Base-by-base conservation (phyloP, 2,113 vertebrate species). In the Aspiorhynchus laticeps region DNA sequence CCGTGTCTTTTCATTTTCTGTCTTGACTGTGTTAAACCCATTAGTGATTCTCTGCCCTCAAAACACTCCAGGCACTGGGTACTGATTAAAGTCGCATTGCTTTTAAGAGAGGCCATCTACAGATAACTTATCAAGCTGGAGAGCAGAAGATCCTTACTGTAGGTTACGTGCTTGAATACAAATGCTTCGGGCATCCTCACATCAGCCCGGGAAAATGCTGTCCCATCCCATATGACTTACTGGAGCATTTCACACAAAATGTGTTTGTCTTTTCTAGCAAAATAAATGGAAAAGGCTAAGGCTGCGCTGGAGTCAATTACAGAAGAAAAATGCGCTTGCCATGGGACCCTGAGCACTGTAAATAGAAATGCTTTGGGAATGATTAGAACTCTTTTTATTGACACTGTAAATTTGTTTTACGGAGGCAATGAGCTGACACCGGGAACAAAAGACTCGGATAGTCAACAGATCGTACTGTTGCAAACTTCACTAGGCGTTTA, bases 301-400 rank as follows among this genome's bases (percentile, higher is more conserved):
- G 5, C 33, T 79, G 51, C 33, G 36, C 14, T 28, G 19, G 61
- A 86, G 87, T 85, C 83, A 83, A 90, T 88, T 90, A 87, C 63
- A 85, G 69, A 78, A 79, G 83, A 89, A 73, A 67, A 89, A 89
- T 83, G 83, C 88, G 75, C 91, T 90, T 91, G 88, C 93, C 87
- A 91, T 90, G 89, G 91, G 90, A 91, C 90, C 88, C 89, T 79
- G 67, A 87, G 91, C 88, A 53, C 77, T 88, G 86, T 87, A 90
- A 91, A 91, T 92, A 91, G 61, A 91, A 80, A 90, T 92, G 88
- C 88, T 91, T 33, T 21, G 90, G 87, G 90, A 93, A 94, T 90
- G 91, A 95, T 94, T 94, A 92, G 92, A 92, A 93, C 91, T 90
- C 6, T 88, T 93, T 94, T 95, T 94, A 94, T 95, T 94, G 93